Percentiles rank a stretch among this genome's conserved stretches.
Evolutionary conservation across 2,888 invertebrate genomes (phyloP).

Genomic region (Sminthurinus aureus): DNA sequence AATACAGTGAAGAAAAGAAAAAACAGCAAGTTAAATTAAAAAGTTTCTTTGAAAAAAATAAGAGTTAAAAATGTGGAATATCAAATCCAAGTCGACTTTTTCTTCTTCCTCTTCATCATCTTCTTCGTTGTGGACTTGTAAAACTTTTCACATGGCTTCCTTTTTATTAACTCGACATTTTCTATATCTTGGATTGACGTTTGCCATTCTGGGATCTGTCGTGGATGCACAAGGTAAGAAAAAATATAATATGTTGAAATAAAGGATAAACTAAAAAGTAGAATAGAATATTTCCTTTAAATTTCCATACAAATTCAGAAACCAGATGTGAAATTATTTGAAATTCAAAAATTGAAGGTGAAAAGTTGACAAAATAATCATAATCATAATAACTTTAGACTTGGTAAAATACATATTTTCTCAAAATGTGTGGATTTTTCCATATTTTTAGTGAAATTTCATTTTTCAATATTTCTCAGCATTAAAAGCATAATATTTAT

Average conservation of each 20-base stretch:
- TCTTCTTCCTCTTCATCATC: too few species aligned
- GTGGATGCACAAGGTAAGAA: constrained; percentile 14
- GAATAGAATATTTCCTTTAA: neutral
- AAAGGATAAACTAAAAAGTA: neutral
- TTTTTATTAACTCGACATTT: constrained; percentile 9
- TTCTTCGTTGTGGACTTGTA: neutral
- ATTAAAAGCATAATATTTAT: too few species aligned
- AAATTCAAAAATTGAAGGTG: neutral
- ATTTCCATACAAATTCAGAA: neutral
- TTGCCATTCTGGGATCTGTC: neutral
- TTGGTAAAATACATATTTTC: neutral
- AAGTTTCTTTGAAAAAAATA: constrained; percentile 9
- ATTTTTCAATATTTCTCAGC: too few species aligned
- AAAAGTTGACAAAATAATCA: neutral
- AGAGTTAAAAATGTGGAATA: constrained; percentile 7
- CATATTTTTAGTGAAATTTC: too few species aligned
- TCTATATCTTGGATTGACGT: neutral
- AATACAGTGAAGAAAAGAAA: neutral
- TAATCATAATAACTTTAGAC: neutral
- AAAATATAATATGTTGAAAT: neutral
- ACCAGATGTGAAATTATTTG: neutral
- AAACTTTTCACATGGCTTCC: constrained; percentile 20
- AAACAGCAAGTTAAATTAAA: constrained; percentile 1
- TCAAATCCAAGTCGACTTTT: constrained; percentile 15
- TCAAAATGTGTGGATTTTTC: too few species aligned